Base-by-base conservation (phyloP, 2,113 vertebrate species). In the Reinhardtius hippoglossoides region DNA sequence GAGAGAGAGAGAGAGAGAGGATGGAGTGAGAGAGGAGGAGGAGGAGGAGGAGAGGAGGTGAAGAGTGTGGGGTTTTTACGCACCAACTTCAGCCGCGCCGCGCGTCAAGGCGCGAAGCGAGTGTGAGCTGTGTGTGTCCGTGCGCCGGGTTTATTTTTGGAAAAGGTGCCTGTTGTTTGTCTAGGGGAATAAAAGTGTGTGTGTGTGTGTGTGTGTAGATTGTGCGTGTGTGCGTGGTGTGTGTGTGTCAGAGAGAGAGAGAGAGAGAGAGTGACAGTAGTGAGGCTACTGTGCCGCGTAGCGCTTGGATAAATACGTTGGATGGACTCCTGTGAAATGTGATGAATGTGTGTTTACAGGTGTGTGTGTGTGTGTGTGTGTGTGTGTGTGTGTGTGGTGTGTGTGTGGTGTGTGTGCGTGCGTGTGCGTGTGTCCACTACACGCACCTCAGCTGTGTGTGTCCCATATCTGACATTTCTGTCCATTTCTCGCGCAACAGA, bases 81-180 rank as follows among this genome's bases (percentile, higher is more conserved):
- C 75, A 75, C 60, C 74, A 78, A 78, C 71, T 84, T 56, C 3
- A 9, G 54, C 21, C n/a, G 69, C 6, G 71, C 66, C 67, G 80
- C 80, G 83, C 83, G 75, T 67, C 60, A 78, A 79, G 71, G 80
- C 57, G 82, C 72, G 60, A 71, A 18, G 35, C 56, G 71, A 67
- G 66, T 67, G 79, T 59, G 70, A 58, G 76, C 67, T 16, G 60
- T 35, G 7, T 40, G 52, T 57, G 37, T 91, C 85, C 88, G 90
- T 92, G 88, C 92, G 92, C 85, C 91, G 88, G 48, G 56, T 16
- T 76, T 65, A 71, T 85, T 80, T 63, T 42, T 13, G 70, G 76
- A 62, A 27, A 64, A 77, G 21, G 54, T 54, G 52, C 56, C 21
- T 63, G 73, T 50, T 75, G 71, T 13, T 56, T 59, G 69, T 26